Evolutionary conservation across 2,113 vertebrate species (phyloP).

Genomic region (Pipa parva): DNA sequence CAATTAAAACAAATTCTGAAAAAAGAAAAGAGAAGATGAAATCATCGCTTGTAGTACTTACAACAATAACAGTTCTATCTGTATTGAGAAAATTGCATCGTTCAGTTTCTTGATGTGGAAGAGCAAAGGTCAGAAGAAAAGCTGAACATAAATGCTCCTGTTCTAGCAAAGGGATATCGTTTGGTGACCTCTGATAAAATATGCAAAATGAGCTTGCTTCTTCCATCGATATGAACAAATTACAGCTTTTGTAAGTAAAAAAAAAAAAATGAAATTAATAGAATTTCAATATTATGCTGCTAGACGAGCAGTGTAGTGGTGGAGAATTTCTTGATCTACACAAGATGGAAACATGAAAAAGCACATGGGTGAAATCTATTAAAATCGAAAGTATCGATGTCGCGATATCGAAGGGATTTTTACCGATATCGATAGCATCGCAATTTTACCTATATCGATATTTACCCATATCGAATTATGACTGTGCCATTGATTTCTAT

Average conservation of each 20-base stretch:
- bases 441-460: too few species aligned
- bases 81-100: constrained; percentile 17
- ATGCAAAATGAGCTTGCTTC: constrained; percentile 30
- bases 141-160: constrained; percentile 30
- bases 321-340: constrained; percentile 28
- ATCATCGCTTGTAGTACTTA: neutral
- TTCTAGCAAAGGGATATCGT: constrained; percentile 13
- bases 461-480: too few species aligned
- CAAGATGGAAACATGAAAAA: constrained; percentile 34
- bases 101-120: constrained; percentile 25
- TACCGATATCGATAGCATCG: too few species aligned
- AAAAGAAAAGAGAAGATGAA: neutral
- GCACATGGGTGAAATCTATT: too few species aligned
- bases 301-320: constrained; percentile 15
- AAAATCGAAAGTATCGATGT: too few species aligned
- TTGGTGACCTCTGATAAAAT: constrained; percentile 30
- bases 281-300: constrained; percentile 30
- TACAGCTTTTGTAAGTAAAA: constrained; percentile 30
- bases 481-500: too few species aligned
- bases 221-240: constrained; percentile 37
- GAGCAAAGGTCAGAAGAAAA: constrained; percentile 20
- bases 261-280: constrained; percentile 24
- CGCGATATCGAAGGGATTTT: too few species aligned
- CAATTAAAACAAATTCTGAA: neutral
- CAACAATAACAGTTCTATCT: constrained; percentile 1